phyloP scores from a whole-genome alignment of 1,140 invertebrate genomes.

The Drosophila triauraria region DNA sequence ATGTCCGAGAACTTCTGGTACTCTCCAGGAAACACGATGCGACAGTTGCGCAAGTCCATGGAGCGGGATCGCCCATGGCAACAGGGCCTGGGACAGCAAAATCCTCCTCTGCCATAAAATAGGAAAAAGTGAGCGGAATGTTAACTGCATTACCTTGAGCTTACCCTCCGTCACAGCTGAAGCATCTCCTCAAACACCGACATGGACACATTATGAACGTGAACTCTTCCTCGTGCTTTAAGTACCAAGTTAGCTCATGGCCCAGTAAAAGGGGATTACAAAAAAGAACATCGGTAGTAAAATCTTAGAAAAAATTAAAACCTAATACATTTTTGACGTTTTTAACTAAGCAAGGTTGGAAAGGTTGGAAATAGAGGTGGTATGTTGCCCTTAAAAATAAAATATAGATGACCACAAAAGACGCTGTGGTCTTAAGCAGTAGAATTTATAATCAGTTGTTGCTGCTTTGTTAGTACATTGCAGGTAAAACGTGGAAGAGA shows the following conservation, averaged over 20 bases:
- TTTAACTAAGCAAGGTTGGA: conserved; percentile 4
- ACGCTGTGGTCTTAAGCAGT: too few relatives aligned
- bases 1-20: conserved; percentile 60
- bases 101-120: too few relatives aligned
- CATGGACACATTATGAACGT: conserved; percentile 18
- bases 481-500: too few relatives aligned
- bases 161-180: conserved; percentile 21
- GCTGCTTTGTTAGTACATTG: too few relatives aligned
- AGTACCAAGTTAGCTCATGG: conserved; percentile 6
- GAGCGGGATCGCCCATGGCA: neutral
- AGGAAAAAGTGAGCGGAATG: too few relatives aligned
- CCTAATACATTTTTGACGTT: conserved; percentile 25
- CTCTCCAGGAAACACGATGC: conserved; percentile 15
- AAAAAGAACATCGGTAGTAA: conserved; percentile 2
- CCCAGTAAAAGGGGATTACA: conserved; percentile 10
- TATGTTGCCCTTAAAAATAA: too few relatives aligned
- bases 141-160: neutral
- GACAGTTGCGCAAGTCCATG: neutral
- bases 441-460: too few relatives aligned
- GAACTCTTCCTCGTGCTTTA: neutral
- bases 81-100: conserved; percentile 4
- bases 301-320: conserved; percentile 1
- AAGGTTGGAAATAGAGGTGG: too few relatives aligned
- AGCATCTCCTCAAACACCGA: conserved; percentile 1
- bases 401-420: too few relatives aligned